Evolutionary conservation across 2,797 vertebrate species (phyloP).

Genomic region (Okamejei kenojei): DNA sequence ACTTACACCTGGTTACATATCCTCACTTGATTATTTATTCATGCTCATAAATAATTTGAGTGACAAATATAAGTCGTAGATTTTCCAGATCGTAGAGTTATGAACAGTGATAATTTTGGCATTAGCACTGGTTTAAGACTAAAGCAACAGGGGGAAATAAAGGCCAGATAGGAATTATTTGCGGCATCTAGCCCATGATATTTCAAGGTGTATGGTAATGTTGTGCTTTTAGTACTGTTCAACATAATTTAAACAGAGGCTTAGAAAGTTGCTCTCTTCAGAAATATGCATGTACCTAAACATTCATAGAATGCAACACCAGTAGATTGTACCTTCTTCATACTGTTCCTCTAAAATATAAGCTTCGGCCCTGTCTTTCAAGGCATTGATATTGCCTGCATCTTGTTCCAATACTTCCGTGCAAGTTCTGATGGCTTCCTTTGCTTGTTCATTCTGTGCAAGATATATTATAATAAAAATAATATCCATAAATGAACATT

Average conservation of each 20-base stretch:
- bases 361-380: slow-evolving; percentile 88
- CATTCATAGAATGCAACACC: not conserved
- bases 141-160: not conserved
- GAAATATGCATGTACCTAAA: not conserved
- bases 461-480: slow-evolving; percentile 11
- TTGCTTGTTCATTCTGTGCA: slow-evolving; percentile 68
- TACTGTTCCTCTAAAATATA: slow-evolving; percentile 83
- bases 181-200: not conserved
- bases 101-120: not conserved
- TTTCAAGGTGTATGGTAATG: not conserved
- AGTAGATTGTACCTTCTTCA: slow-evolving; percentile 75
- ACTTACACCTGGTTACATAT: not conserved
- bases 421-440: slow-evolving; percentile 73
- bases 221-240: not conserved
- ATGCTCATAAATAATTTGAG: not conserved
- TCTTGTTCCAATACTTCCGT: slow-evolving; percentile 72
- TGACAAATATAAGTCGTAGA: not conserved
- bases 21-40: not conserved
- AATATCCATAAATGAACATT: not conserved
- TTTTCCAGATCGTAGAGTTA: not conserved
- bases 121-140: not conserved
- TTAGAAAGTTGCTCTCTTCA: not conserved
- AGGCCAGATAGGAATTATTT: not conserved
- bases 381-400: slow-evolving; percentile 70
- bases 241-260: not conserved